phyloP scores from a whole-genome alignment of 2,888 invertebrate species.

The Herminia tarsipennalis region DNA sequence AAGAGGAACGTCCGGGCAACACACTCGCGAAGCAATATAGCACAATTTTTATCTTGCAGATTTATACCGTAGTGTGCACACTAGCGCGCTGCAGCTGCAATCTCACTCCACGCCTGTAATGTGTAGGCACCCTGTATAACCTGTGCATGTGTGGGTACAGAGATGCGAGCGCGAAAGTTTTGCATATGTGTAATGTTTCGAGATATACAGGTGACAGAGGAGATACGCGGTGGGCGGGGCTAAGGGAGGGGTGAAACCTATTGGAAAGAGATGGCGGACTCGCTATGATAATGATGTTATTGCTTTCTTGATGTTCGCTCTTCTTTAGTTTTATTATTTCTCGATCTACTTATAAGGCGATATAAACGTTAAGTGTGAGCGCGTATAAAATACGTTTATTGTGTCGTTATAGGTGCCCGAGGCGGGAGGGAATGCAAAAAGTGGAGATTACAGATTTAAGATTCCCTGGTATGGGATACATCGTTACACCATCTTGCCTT shows the following conservation, averaged over 20 bases:
- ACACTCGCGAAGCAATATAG: constrained; percentile 72
- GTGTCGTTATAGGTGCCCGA: constrained; percentile 72
- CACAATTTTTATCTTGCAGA: constrained; percentile 84
- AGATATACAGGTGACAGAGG: constrained; percentile 85
- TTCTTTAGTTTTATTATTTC: constrained; percentile 84
- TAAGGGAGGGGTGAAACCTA: constrained; percentile 79
- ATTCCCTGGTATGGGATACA: constrained; percentile 61
- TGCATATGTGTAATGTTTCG: constrained; percentile 86
- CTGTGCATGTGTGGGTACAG: constrained; percentile 48
- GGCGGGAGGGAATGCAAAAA: constrained; percentile 75
- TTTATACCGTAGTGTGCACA: constrained; percentile 70
- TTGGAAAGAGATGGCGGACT: constrained; percentile 84
- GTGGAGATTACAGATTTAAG: constrained; percentile 78
- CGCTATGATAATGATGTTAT: constrained; percentile 86
- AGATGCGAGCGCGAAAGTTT: constrained; percentile 81
- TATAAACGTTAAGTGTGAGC: constrained; percentile 83
- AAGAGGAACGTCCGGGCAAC: constrained; percentile 62
- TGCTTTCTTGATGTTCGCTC: constrained; percentile 84
- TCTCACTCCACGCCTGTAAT: constrained; percentile 27
- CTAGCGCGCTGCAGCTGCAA: constrained; percentile 47
- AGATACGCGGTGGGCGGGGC: constrained; percentile 82
- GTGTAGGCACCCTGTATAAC: constrained; percentile 43
- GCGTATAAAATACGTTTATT: constrained; percentile 83
- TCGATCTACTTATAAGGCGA: constrained; percentile 85
- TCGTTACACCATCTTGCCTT: constrained; percentile 51